A percentile compares a stretch with the other conserved stretches of the same genome.
phyloP scores from a whole-genome alignment of 2,797 vertebrate genomes.

The Esox masquinongy region DNA sequence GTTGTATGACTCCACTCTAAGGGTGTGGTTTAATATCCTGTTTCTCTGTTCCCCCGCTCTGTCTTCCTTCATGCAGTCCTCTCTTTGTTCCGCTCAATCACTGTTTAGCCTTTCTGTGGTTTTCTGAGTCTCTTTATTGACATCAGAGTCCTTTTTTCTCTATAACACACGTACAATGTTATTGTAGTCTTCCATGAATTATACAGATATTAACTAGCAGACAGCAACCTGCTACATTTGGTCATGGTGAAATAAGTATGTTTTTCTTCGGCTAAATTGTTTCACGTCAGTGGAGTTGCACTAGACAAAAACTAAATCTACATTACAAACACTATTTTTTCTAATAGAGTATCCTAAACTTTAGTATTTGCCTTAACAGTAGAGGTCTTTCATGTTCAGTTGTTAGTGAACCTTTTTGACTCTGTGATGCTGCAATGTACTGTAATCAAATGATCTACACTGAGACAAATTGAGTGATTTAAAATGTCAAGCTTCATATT shows the following conservation, averaged over 20 bases:
- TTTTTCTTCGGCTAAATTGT: not conserved
- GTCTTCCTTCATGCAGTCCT: conserved; percentile 34
- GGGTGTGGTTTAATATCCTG: conserved; percentile 78
- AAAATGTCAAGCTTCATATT: not conserved
- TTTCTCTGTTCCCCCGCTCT: conserved; percentile 32
- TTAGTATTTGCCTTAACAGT: not conserved
- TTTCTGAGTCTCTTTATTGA: not conserved
- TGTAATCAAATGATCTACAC: not conserved
- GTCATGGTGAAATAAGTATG: not conserved
- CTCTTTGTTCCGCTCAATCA: conserved; percentile 1
- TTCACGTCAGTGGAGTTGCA: not conserved
- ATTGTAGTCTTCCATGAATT: not conserved
- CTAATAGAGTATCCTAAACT: not conserved
- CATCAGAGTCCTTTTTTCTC: not conserved
- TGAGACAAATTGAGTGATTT: not conserved
- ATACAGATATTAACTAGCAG: not conserved
- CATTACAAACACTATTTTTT: not conserved
- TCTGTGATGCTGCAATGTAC: not conserved
- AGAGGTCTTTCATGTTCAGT: not conserved
- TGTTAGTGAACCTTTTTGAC: not conserved
- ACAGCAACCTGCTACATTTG: not conserved
- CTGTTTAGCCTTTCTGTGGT: not conserved
- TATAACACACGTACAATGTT: too few relatives aligned
- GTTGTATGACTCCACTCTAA: conserved; percentile 48
- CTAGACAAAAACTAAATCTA: not conserved